Percentiles rank a stretch among this genome's conserved stretches.
Evolutionary conservation across 1,140 invertebrate species (phyloP).

Genomic region (Sycophaga agraensis): DNA sequence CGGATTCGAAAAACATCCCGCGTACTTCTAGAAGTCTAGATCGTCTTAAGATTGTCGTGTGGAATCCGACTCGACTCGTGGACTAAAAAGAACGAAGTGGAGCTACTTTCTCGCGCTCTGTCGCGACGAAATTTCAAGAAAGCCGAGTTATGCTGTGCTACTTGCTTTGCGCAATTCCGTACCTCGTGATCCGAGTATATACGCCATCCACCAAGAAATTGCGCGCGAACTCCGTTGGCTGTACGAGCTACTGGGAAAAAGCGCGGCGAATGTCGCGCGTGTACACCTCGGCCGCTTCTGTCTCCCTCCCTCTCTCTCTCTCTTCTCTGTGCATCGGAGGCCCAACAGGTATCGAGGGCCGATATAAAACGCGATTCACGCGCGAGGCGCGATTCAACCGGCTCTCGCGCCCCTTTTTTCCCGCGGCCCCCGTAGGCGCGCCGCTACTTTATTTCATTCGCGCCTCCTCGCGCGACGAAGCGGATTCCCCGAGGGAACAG

Average conservation of each 20-base stretch:
- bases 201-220: too few relatives aligned
- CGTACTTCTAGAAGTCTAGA: too few relatives aligned
- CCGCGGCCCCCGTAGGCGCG: background rate
- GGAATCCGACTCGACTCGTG: too few relatives aligned
- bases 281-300: too few relatives aligned
- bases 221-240: too few relatives aligned
- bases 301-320: background rate
- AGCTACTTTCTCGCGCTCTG: background rate
- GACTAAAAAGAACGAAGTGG: too few relatives aligned
- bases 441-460: constrained; percentile 6
- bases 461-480: background rate
- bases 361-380: constrained; percentile 28
- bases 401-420: background rate
- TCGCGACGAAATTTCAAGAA: constrained; percentile 29
- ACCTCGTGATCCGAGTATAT: constrained; percentile 1
- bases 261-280: too few relatives aligned
- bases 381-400: constrained; percentile 12
- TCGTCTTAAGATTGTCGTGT: too few relatives aligned
- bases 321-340: constrained; percentile 26
- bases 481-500: background rate
- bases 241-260: background rate
- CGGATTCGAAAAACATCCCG: too few relatives aligned
- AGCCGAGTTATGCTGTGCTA: background rate
- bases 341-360: constrained; percentile 22
- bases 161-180: background rate